Evolutionary conservation across 2,888 invertebrate genomes (phyloP), one percentile per base, ranked within the genome.

Genomic region (Ypsolopha scabrella): DNA sequence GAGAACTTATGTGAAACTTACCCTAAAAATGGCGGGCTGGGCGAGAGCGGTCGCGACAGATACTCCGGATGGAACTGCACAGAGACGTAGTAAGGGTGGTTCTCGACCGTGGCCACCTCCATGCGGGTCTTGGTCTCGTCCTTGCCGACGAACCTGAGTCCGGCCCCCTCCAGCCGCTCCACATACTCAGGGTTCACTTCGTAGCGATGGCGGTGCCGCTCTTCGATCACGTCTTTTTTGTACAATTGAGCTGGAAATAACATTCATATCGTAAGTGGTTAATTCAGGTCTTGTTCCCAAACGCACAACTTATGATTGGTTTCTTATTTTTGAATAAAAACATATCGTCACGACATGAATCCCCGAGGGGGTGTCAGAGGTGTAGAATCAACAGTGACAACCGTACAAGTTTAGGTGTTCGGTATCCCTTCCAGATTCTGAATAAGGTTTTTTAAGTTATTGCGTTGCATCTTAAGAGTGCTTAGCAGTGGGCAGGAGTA

Each of bases 21-120:
- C 57, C 99, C 99, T 58, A 98, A 85, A 79, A 98, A 99, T 7
- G 97, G 97, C 3, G 99, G 96, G 24, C 98, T 98, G 0, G 98
- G 97, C 50, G 91, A 92, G 57, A 97, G 77, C 0, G 98, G 98
- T 1, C 98, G 88, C 0, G 97, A 96, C 55, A 97, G 87, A 74
- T 99, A 99, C 76, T 99, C 99, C 0, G 99, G 99, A 80, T 99
- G 99, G 81, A 94, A 99, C 80, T 99, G 99, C 1, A 97, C 97
- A 0, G 94, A 94, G 6, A 98, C 94, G 72, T 94, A 99, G 77
- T 94, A 99, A 0, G 94, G 94, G 81, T 99, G 99, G 50, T 88
- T 89, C 51, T 92, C 90, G 11, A 99, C 82, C 67, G 96, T 93
- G 48, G 97, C 89, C 37, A 99, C 93, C 83, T 99, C 99, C 98